Base-by-base conservation (phyloP, 2,888 invertebrate genomes). In the Charanyca ferruginea region DNA sequence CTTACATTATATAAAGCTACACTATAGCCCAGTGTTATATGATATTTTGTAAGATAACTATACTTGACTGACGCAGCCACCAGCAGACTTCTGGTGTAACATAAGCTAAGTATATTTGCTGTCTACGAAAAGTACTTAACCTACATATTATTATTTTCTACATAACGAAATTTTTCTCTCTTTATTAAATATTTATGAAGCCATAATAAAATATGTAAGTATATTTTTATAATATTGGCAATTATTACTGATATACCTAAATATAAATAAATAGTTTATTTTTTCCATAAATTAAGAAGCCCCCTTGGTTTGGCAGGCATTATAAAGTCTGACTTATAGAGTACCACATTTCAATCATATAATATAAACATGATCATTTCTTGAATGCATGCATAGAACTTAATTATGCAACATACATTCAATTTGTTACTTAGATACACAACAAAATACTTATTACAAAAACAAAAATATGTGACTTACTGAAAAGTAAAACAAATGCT, bases 401-500 rank as follows among this genome's bases (percentile, higher is more conserved):
- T 45, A 57, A 25, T 38, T 9, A 44, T 32, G 41, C 44, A 44
- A 25, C 8, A 66, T 47, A 48, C 41, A 2, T 48, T 35, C 23
- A 41, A 68, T 11, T n/a, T n/a, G n/a, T n/a, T n/a, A n/a, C n/a
- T n/a, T n/a, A n/a, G n/a, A 60, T 9, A 35, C 25, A 1, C 20
- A 38, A 35, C 3, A 38, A 2, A 38, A 16, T 13, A 38, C 16
- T 16, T 16, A 38, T 32, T 32, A 32, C 0, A 18, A 49, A 42
- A 44, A 20, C 5, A 47, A 32, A 13, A 38, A 44, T 20, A 18
- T n/a, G 41, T 41, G 23, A 22, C 8, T 9, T 42, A 32, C 25
- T 60, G 51, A 49, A 55, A 52, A 6, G 60, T 48, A 28, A 52
- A 41, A 62, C 9, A 38, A 25, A 71, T 58, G 51, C 44, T 75